Evolutionary conservation across 2,113 vertebrate genomes (phyloP).

Genomic region (Nibea albiflora): DNA sequence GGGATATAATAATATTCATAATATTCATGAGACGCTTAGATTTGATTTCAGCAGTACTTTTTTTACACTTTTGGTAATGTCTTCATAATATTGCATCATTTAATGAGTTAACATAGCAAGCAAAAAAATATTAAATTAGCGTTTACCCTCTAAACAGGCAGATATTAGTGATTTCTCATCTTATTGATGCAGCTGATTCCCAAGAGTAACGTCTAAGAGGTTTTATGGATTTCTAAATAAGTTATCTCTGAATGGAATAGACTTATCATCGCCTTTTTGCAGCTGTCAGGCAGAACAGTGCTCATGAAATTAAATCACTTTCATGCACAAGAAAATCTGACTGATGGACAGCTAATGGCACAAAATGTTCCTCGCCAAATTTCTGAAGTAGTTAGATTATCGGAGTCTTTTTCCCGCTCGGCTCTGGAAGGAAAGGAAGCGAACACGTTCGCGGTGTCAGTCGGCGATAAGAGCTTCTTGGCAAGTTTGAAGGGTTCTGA

Average conservation of each 20-base stretch:
- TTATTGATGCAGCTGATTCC: background rate
- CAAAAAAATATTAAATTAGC: background rate
- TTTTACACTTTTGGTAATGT: background rate
- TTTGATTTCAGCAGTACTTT: background rate
- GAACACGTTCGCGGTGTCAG: background rate
- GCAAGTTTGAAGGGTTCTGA: background rate
- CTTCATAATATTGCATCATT: constrained; percentile 36
- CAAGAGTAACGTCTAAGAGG: background rate
- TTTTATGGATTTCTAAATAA: background rate
- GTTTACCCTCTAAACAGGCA: constrained; percentile 1
- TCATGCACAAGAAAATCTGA: background rate
- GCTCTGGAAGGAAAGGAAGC: background rate
- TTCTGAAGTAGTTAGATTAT: background rate
- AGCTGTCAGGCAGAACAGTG: no score
- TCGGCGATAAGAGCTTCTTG: background rate
- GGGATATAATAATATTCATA: no score
- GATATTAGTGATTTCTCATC: background rate
- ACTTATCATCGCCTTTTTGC: background rate
- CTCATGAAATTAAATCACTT: background rate
- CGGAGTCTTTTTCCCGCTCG: background rate
- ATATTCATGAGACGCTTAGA: no score
- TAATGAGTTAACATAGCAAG: background rate
- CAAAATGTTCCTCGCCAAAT: background rate
- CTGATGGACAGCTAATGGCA: background rate
- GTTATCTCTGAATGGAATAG: background rate